Percentiles rank a stretch among this genome's conserved stretches.
Conservation (phyloP, 1,140 invertebrate species). For the Idris sp. region DNA sequence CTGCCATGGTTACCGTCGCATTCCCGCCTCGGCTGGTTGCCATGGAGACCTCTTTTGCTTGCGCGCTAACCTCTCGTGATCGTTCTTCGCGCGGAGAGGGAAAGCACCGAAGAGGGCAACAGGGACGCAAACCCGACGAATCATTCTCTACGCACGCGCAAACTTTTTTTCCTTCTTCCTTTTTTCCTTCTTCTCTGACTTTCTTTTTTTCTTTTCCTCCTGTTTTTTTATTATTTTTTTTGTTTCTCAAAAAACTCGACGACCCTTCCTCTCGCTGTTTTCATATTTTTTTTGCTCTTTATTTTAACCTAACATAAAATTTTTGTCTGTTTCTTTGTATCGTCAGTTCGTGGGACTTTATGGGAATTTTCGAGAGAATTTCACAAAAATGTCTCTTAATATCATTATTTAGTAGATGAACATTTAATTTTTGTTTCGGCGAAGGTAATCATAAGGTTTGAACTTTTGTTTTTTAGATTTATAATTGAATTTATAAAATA, state of each 20-base stretch:
- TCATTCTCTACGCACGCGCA: constrained; percentile 67
- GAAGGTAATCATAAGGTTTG: too few relatives aligned
- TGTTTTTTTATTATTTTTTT: too few relatives aligned
- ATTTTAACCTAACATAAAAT: constrained; percentile 52
- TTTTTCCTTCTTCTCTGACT: constrained; percentile 26
- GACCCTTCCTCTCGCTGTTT: constrained; percentile 46
- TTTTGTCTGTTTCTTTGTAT: constrained; percentile 56
- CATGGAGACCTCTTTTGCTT: constrained; percentile 73
- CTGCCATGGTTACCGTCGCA: constrained; percentile 79
- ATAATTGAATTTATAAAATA: too few relatives aligned
- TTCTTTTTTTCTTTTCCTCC: constrained; percentile 1
- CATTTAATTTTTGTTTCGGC: constrained; percentile 17
- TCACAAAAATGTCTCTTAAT: constrained; percentile 28
- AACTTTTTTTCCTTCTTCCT: constrained; percentile 49
- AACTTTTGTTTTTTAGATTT: constrained; percentile 1
- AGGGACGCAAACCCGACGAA: constrained; percentile 64
- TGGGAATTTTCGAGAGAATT: constrained; percentile 34
- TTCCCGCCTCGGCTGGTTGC: constrained; percentile 78
- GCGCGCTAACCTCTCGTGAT: constrained; percentile 68
- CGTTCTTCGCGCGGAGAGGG: constrained; percentile 66
- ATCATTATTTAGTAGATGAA: constrained; percentile 34
- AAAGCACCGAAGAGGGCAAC: too few relatives aligned
- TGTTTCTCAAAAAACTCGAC: constrained; percentile 44
- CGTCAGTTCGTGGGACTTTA: constrained; percentile 51
- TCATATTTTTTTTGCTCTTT: constrained; percentile 47